These are phyloP conservation scores for Platycercus adscitus DNA, from an alignment of 2,113 vertebrate genomes.

Conservation along the genomic window DNA sequence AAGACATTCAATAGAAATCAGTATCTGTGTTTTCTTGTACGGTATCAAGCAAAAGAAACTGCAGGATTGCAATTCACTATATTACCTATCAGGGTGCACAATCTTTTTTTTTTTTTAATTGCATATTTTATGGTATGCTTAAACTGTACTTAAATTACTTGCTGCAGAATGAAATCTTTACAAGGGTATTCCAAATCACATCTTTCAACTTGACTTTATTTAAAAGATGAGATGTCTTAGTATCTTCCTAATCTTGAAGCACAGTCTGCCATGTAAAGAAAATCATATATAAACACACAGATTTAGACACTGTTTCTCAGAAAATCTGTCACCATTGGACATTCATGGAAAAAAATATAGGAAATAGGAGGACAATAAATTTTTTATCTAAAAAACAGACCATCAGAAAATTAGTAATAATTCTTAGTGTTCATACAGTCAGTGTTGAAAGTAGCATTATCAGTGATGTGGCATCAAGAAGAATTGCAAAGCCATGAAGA, in stretches of 20 bases:
- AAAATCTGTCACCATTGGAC: conserved; percentile 45
- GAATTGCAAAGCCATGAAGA: conserved; percentile 42
- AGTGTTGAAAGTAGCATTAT: conserved; percentile 71
- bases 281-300: conserved; percentile 4
- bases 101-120: background rate
- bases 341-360: background rate
- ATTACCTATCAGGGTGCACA: background rate
- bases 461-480: conserved; percentile 51
- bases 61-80: background rate
- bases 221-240: conserved; percentile 13
- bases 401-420: conserved; percentile 64
- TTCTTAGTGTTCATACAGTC: conserved; percentile 49
- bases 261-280: background rate
- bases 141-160: conserved; percentile 36
- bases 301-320: conserved; percentile 14
- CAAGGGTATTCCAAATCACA: background rate
- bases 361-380: background rate
- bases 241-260: conserved; percentile 35
- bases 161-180: background rate
- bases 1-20: background rate
- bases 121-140: background rate
- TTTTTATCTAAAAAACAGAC: conserved; percentile 23
- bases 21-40: background rate
- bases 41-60: background rate
- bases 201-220: background rate